Percentiles rank a stretch among this genome's conserved stretches.
Evolutionary conservation across 2,113 vertebrate species (phyloP).

Genomic region (Vanacampus margaritifer): DNA sequence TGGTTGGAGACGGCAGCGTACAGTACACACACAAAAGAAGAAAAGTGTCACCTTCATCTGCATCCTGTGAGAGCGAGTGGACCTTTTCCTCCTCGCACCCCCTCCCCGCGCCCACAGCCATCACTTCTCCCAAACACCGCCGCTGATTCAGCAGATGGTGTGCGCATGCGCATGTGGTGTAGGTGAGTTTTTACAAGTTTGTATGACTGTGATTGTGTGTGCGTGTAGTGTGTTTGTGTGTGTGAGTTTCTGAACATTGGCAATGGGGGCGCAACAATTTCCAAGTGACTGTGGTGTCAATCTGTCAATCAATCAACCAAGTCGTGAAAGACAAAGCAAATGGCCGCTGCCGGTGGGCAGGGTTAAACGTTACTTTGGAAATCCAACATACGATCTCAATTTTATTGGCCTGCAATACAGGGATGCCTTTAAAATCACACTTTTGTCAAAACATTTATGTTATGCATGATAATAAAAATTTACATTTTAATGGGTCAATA

Average conservation of each 20-base stretch:
- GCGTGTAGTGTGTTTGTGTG: conserved; percentile 4
- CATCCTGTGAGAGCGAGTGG: not conserved
- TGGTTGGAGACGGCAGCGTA: not conserved
- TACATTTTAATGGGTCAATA: not conserved
- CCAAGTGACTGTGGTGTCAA: not conserved
- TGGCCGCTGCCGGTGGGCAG: not conserved
- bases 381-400: not conserved
- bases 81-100: not conserved
- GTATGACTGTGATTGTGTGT: not conserved
- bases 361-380: not conserved
- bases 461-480: not conserved
- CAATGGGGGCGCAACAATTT: not conserved
- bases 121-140: not conserved
- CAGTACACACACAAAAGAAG: not conserved
- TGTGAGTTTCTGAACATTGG: not conserved
- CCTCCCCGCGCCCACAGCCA: not conserved
- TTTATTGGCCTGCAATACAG: not conserved
- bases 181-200: not conserved
- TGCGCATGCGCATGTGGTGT: not conserved
- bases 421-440: not conserved
- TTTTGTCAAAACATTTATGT: not conserved
- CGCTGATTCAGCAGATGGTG: not conserved
- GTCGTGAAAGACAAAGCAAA: not conserved
- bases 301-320: conserved; percentile 1
- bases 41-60: not conserved